Evolutionary conservation across 2,113 vertebrate species (phyloP).

Genomic region (Dipodomys ordii): DNA sequence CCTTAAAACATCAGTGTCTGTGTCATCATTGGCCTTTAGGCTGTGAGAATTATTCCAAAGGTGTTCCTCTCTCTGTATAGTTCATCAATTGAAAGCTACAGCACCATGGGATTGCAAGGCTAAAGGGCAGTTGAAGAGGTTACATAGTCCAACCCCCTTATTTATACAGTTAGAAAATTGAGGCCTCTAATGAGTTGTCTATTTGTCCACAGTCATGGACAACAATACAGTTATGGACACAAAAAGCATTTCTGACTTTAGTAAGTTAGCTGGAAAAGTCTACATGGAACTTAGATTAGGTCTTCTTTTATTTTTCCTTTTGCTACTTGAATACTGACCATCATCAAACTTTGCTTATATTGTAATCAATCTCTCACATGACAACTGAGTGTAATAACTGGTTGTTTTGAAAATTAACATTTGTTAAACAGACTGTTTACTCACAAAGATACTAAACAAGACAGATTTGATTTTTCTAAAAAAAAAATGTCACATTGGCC

Average conservation of each 20-base stretch:
- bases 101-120: constrained; percentile 49
- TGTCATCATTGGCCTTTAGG: constrained; percentile 73
- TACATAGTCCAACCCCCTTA: constrained; percentile 70
- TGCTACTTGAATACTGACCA: not conserved
- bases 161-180: constrained; percentile 70
- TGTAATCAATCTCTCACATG: not conserved
- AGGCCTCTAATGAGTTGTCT: constrained; percentile 47
- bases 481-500: not conserved
- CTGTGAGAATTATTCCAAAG: constrained; percentile 76
- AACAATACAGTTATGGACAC: constrained; percentile 23
- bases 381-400: not conserved
- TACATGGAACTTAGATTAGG: not conserved
- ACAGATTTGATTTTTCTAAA: constrained; percentile 24
- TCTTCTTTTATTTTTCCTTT: not conserved
- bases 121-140: constrained; percentile 60
- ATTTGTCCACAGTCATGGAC: constrained; percentile 44
- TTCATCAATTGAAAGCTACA: constrained; percentile 57
- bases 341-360: not conserved
- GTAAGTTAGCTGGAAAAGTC: not conserved
- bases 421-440: not conserved
- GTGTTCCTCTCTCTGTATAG: constrained; percentile 65
- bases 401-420: not conserved
- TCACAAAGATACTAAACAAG: not conserved
- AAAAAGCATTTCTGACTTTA: constrained; percentile 40
- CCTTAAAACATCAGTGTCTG: constrained; percentile 75